Base-by-base conservation (phyloP, 2,888 invertebrate species). In the Ochropleura plecta region DNA sequence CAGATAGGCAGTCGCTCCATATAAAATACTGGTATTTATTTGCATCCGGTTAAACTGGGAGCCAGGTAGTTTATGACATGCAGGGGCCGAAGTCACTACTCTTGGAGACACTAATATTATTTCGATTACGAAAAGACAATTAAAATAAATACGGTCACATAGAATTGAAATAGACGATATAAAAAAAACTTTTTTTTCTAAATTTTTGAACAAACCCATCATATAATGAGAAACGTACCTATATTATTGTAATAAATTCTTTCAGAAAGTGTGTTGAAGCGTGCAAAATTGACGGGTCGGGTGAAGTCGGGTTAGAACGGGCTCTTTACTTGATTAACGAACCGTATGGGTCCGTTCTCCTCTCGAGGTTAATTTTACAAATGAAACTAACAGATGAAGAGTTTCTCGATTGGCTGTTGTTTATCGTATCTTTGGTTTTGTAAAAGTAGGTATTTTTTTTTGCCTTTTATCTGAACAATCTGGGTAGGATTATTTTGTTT, bases 231-330 rank as follows among this genome's bases (percentile, higher is more conserved):
- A 66, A 68, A 76, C 68, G 55, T 70, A 76, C 69, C 53, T 72
- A 63, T 68, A 79, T 82, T 74, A 79, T 82, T 83, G 80, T 79
- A 79, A 76, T 80, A 71, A 12, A 20, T 40, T 59, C 44, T 53
- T 51, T 78, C 89, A 79, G 72, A 20, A 77, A 85, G 84, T 72
- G 82, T 84, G 73, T 78, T 86, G 89, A 91, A 90, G 91, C 91
- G 90, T 88, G 46, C 40, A 66, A 85, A 88, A 87, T 88, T 88
- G 73, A 67, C 57, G 75, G 79, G 57, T 76, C 48, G 82, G 70
- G 62, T 62, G 80, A 64, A 77, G 60, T 72, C 66, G 81, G 81
- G 81, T 76, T 76, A 48, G 70, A 55, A 40, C 42, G 62, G 69
- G 59, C 69, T 70, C 73, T 83, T 82, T 84, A 83, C 67, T 14